These are phyloP conservation scores for Boulengeromyrus knoepffleri DNA, from an alignment of 2,113 vertebrate species.

Conservation along the genomic window DNA sequence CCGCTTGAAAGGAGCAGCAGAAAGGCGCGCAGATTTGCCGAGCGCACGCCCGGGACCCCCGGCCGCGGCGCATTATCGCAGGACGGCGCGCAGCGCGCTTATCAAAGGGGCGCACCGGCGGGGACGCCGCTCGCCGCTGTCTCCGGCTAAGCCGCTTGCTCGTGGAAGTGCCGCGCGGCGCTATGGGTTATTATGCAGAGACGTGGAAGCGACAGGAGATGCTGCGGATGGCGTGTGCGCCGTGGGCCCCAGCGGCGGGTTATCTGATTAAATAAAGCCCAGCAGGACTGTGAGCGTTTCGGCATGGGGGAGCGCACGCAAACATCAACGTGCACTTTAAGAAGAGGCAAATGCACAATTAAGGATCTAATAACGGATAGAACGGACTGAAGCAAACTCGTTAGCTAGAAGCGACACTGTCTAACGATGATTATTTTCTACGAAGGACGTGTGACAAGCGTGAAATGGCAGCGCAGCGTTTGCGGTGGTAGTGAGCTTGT, in stretches of 20 bases:
- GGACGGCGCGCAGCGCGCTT: slow-evolving; percentile 26
- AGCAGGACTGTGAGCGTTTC: slow-evolving; percentile 37
- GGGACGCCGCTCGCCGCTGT: slow-evolving; percentile 46
- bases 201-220: slow-evolving; percentile 42
- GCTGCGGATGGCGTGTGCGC: slow-evolving; percentile 40
- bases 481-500: neutral
- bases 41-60: slow-evolving; percentile 23
- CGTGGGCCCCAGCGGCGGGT: slow-evolving; percentile 52
- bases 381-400: neutral
- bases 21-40: slow-evolving; percentile 32
- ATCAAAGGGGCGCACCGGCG: slow-evolving; percentile 41
- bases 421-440: neutral
- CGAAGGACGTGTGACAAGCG: neutral
- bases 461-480: neutral
- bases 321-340: neutral
- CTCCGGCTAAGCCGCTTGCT: slow-evolving; percentile 50
- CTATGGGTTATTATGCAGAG: slow-evolving; percentile 42
- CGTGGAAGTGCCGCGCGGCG: slow-evolving; percentile 52
- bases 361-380: neutral
- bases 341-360: neutral
- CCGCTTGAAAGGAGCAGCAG: slow-evolving; percentile 44
- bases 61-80: slow-evolving; percentile 8
- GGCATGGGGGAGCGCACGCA: slow-evolving; percentile 31
- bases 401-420: neutral
- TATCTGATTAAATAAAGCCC: slow-evolving; percentile 62